Conservation (phyloP, 2,797 vertebrate genomes). For the Macropodus opercularis region DNA sequence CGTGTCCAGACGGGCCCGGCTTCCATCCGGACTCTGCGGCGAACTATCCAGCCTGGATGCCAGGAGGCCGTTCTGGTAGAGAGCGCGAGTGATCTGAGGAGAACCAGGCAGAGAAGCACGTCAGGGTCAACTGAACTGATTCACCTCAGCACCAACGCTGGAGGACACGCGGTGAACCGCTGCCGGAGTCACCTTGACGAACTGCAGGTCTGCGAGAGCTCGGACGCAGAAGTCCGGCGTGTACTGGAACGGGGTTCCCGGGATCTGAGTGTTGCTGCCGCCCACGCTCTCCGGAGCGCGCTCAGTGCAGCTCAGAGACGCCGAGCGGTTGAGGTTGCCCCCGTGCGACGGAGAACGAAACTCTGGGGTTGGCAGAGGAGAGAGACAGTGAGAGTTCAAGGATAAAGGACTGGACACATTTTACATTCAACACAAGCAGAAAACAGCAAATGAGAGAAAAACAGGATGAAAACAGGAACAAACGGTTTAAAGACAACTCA, state of each 20-base stretch:
- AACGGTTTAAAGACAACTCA: no score
- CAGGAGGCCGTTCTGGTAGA: constrained; percentile 93
- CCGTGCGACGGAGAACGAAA: constrained; percentile 88
- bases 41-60: constrained; percentile 91
- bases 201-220: constrained; percentile 91
- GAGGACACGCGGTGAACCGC: no score
- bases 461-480: constrained; percentile 10
- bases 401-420: not conserved
- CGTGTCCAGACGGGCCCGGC: constrained; percentile 68
- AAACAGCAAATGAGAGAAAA: constrained; percentile 13
- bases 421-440: constrained; percentile 1
- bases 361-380: constrained; percentile 78
- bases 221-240: constrained; percentile 93
- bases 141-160: no score
- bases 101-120: no score
- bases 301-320: constrained; percentile 89
- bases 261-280: constrained; percentile 87
- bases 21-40: constrained; percentile 88
- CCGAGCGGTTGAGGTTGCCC: constrained; percentile 88
- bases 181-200: constrained; percentile 92
- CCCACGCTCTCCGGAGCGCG: constrained; percentile 76
- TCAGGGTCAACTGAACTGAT: no score
- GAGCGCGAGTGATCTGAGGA: constrained; percentile 88
- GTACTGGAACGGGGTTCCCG: constrained; percentile 82
- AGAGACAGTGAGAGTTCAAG: not conserved